Evolutionary conservation across 2,888 invertebrate genomes (phyloP).

Genomic region (Conistra vaccinii): DNA sequence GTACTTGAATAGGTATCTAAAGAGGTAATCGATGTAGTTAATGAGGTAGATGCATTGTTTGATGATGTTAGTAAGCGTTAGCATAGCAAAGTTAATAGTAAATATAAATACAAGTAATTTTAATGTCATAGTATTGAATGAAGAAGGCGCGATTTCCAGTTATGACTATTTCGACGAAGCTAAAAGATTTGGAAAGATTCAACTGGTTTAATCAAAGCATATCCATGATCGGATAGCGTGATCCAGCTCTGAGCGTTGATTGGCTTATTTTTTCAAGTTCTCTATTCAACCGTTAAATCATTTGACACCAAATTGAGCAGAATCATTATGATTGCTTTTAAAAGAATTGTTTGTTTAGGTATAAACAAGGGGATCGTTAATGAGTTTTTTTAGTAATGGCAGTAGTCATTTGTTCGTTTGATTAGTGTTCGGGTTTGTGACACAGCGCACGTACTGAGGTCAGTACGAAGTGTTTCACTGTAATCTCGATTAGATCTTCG

Average conservation of each 20-base stretch:
- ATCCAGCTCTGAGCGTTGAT: constrained; percentile 34
- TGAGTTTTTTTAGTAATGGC: constrained; percentile 56
- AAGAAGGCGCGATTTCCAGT: not conserved
- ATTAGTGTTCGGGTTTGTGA: constrained; percentile 39
- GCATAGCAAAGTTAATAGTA: constrained; percentile 17
- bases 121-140: constrained; percentile 7
- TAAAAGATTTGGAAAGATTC: constrained; percentile 34
- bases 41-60: constrained; percentile 33
- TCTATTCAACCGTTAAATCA: constrained; percentile 45
- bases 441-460: constrained; percentile 15
- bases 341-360: constrained; percentile 61
- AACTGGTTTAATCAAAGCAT: constrained; percentile 29
- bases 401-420: constrained; percentile 50
- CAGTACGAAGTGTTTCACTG: constrained; percentile 5
- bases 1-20: constrained; percentile 35
- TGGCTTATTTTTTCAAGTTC: constrained; percentile 46
- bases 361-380: constrained; percentile 49
- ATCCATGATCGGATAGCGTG: constrained; percentile 51
- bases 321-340: constrained; percentile 48
- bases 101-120: constrained; percentile 15
- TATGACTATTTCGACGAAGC: not conserved
- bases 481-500: constrained; percentile 22
- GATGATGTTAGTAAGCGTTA: constrained; percentile 12
- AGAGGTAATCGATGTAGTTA: constrained; percentile 46
- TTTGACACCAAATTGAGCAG: constrained; percentile 50